These are phyloP conservation scores for Patella caerulea DNA, from an alignment of 2,888 invertebrate genomes.

Conservation along the genomic window DNA sequence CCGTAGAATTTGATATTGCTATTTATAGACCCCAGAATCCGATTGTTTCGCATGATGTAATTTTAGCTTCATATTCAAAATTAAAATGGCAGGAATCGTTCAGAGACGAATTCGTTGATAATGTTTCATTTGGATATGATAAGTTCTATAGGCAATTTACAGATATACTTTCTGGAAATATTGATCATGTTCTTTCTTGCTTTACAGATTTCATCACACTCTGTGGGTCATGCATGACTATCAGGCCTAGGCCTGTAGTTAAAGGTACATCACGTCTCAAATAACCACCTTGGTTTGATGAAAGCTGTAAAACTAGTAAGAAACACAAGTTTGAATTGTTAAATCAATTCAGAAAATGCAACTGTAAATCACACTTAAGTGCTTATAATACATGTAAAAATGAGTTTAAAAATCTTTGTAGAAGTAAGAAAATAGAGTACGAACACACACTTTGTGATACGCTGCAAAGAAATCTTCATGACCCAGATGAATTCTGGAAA, in stretches of 20 bases:
- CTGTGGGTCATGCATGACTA: not conserved
- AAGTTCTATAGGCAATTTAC: not conserved
- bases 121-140: not conserved
- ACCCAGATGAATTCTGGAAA: too few species aligned
- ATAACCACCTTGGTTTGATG: constrained; percentile 2
- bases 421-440: too few species aligned
- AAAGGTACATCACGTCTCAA: not conserved
- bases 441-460: too few species aligned
- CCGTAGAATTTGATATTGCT: not conserved
- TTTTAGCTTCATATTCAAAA: not conserved
- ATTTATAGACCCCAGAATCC: not conserved
- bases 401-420: too few species aligned
- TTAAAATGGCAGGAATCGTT: not conserved
- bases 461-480: too few species aligned
- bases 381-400: not conserved
- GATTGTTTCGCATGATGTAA: not conserved
- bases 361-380: not conserved
- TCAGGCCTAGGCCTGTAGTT: not conserved
- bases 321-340: not conserved
- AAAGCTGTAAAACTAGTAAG: not conserved
- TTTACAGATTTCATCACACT: not conserved
- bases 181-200: not conserved
- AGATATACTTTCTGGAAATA: not conserved
- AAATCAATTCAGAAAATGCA: not conserved
- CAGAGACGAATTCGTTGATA: not conserved